Evolutionary conservation across 2,888 invertebrate species (phyloP).

Genomic region (Euclidia mi): DNA sequence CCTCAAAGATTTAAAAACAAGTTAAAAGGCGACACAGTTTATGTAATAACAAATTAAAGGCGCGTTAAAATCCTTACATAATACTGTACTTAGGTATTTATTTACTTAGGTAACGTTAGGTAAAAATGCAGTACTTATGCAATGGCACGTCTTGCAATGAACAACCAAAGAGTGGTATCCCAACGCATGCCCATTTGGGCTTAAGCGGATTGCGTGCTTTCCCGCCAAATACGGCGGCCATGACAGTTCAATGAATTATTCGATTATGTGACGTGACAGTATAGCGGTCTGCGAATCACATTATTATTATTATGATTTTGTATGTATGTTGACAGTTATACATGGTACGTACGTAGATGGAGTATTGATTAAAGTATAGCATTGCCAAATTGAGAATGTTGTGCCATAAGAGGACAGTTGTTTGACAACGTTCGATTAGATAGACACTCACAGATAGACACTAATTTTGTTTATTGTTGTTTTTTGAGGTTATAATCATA

Average conservation of each 20-base stretch:
- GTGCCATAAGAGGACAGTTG: constrained; percentile 58
- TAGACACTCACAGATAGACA: constrained; percentile 34
- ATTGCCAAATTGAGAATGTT: constrained; percentile 73
- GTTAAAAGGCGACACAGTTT: constrained; percentile 10
- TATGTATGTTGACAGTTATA: constrained; percentile 46
- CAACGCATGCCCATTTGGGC: constrained; percentile 81
- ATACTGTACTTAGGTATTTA: constrained; percentile 31
- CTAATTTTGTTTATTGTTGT: constrained; percentile 51
- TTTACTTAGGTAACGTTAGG: constrained; percentile 51
- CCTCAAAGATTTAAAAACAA: constrained; percentile 9
- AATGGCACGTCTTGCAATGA: constrained; percentile 77
- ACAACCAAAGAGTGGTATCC: constrained; percentile 79
- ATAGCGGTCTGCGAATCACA: constrained; percentile 64
- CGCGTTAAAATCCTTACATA: constrained; percentile 20
- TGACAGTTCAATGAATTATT: constrained; percentile 88
- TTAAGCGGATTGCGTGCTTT: constrained; percentile 85
- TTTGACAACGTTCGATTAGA: constrained; percentile 32
- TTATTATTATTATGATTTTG: constrained; percentile 72
- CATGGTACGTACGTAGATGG: constrained; percentile 57
- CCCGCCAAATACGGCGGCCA: constrained; percentile 87
- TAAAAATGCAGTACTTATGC: constrained; percentile 75
- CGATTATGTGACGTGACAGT: constrained; percentile 84
- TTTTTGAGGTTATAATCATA: neutral
- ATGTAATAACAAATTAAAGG: constrained; percentile 20
- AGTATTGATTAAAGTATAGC: constrained; percentile 78